phyloP scores from a whole-genome alignment of 1,140 invertebrate genomes.

The Helicoverpa zea region DNA sequence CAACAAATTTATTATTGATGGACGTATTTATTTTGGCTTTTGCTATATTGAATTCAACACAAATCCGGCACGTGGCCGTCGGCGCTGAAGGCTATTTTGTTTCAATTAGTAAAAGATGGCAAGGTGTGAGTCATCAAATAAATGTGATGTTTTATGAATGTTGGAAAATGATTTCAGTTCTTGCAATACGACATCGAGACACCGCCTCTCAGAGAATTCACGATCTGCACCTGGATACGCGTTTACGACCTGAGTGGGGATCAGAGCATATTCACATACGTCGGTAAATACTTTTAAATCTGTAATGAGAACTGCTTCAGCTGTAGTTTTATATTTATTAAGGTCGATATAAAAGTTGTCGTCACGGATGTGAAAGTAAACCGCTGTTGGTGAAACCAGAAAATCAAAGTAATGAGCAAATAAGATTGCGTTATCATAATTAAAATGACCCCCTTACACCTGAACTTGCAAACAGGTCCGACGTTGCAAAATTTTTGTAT shows the following conservation, averaged over 20 bases:
- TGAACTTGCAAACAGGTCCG: conserved; percentile 50
- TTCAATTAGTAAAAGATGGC: no score
- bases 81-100: no score
- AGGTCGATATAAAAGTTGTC: conserved; percentile 27
- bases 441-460: conserved; percentile 62
- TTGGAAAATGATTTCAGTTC: conserved; percentile 85
- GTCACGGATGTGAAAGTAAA: conserved; percentile 51
- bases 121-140: no score
- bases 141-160: background rate
- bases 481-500: conserved; percentile 48
- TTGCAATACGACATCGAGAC: conserved; percentile 88
- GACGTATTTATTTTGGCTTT: no score
- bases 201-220: conserved; percentile 89
- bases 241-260: conserved; percentile 87
- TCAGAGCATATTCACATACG: conserved; percentile 90
- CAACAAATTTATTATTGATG: no score
- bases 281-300: conserved; percentile 86
- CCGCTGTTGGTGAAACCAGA: conserved; percentile 26
- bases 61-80: no score
- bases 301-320: background rate
- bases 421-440: conserved; percentile 60
- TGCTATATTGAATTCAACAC: no score
- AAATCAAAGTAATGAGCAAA: conserved; percentile 59
- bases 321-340: conserved; percentile 23
- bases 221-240: conserved; percentile 89